A percentile compares a stretch with the other conserved stretches of the same genome.
Conservation (phyloP, 2,888 invertebrate genomes). For the Lithophane leautieri region DNA sequence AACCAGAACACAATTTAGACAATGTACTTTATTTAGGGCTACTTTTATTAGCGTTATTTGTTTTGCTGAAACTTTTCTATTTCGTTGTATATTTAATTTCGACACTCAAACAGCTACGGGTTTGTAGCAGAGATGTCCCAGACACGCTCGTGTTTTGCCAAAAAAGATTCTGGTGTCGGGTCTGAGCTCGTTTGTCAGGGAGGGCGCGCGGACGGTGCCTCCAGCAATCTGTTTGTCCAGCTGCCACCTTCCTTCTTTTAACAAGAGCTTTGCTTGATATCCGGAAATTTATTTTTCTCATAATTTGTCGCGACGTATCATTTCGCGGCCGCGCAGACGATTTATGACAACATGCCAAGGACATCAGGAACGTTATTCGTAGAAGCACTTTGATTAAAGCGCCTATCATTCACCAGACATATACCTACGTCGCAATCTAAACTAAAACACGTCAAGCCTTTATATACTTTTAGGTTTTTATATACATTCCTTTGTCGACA, state of each 20-base stretch:
- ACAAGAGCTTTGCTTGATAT: conserved; percentile 86
- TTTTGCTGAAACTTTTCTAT: conserved; percentile 1
- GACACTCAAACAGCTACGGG: conserved; percentile 18
- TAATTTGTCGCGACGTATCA: conserved; percentile 77
- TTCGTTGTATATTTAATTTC: conserved; percentile 27
- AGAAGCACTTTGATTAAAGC: conserved; percentile 65
- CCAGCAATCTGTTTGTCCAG: conserved; percentile 87
- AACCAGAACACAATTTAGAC: conserved; percentile 48
- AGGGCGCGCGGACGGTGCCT: conserved; percentile 71
- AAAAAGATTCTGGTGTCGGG: conserved; percentile 76
- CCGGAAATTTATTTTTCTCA: conserved; percentile 82
- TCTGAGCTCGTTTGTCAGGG: conserved; percentile 82
- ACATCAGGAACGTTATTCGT: conserved; percentile 59
- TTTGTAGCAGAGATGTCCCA: conserved; percentile 42
- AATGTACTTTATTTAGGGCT: conserved; percentile 31
- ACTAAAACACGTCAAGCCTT: conserved; percentile 42
- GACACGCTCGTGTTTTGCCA: conserved; percentile 39
- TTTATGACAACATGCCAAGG: conserved; percentile 70
- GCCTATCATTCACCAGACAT: conserved; percentile 60
- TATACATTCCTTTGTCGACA: neutral
- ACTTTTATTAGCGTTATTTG: conserved; percentile 10
- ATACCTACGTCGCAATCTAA: conserved; percentile 39
- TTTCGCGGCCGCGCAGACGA: conserved; percentile 68
- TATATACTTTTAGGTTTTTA: conserved; percentile 9
- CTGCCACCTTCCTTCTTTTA: conserved; percentile 86